These are phyloP conservation scores for Drosophila nigricruria DNA, from an alignment of 2,888 invertebrate genomes.

Conservation along the genomic window DNA sequence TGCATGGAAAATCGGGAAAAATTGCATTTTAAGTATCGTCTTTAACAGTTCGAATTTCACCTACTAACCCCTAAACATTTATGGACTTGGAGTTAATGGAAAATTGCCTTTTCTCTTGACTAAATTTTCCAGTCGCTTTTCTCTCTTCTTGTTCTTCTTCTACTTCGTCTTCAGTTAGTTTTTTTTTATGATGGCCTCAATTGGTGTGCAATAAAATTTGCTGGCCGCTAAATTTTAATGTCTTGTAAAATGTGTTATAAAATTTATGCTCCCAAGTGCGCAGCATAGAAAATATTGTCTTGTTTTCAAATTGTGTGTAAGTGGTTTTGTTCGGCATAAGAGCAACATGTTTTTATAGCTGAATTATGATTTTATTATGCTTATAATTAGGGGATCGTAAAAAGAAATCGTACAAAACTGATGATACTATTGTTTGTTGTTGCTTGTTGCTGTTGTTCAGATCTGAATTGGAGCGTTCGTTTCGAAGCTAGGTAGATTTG, in stretches of 20 bases:
- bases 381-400: conserved; percentile 62
- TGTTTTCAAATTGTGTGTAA: conserved; percentile 58
- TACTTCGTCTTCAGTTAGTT: not conserved
- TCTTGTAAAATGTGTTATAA: conserved; percentile 53
- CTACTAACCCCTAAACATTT: not conserved
- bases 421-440: conserved; percentile 19
- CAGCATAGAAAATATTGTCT: conserved; percentile 58
- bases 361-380: conserved; percentile 65
- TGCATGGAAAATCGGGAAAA: too few species aligned
- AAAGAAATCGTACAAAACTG: conserved; percentile 23
- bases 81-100: conserved; percentile 19
- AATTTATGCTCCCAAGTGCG: conserved; percentile 62
- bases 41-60: not conserved
- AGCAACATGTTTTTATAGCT: conserved; percentile 55
- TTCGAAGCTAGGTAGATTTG: not conserved
- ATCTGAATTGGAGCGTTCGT: conserved; percentile 49
- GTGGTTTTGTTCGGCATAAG: conserved; percentile 41
- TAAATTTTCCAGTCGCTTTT: conserved; percentile 25
- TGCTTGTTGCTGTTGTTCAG: conserved; percentile 18
- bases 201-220: conserved; percentile 63
- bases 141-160: not conserved
- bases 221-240: conserved; percentile 51
- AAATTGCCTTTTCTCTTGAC: conserved; percentile 31
- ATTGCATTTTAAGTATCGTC: conserved; percentile 9
- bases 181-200: conserved; percentile 61